These are phyloP conservation scores for Hydrophis major DNA, from an alignment of 2,797 vertebrate genomes.

Conservation along the genomic window DNA sequence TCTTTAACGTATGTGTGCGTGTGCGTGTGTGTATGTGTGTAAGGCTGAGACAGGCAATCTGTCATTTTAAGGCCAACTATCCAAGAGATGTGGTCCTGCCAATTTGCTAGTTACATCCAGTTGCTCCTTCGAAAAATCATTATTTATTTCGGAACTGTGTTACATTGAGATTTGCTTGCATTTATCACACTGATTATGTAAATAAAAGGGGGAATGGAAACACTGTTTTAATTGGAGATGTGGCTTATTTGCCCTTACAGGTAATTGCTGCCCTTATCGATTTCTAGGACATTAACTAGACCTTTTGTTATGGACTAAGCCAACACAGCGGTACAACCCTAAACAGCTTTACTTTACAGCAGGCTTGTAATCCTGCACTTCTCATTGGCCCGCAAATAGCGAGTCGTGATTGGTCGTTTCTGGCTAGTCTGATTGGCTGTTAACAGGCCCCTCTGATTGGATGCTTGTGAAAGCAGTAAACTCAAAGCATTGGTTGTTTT, in stretches of 20 bases:
- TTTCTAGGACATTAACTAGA: conserved; percentile 47
- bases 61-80: neutral
- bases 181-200: conserved; percentile 62
- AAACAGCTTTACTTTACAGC: too few relatives aligned
- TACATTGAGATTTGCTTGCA: conserved; percentile 44
- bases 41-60: neutral
- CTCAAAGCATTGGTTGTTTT: too few relatives aligned
- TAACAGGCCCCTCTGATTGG: too few relatives aligned
- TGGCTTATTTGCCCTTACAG: conserved; percentile 50
- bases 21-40: too few relatives aligned
- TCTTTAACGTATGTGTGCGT: neutral
- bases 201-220: conserved; percentile 24
- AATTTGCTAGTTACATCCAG: neutral
- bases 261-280: conserved; percentile 51
- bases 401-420: too few relatives aligned
- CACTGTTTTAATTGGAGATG: conserved; percentile 51
- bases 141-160: conserved; percentile 28
- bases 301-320: neutral
- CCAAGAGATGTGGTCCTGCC: neutral
- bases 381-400: too few relatives aligned
- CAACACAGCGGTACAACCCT: too few relatives aligned
- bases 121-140: neutral
- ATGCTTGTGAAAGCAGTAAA: too few relatives aligned
- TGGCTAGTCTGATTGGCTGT: too few relatives aligned
- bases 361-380: too few relatives aligned